Evolutionary conservation across 1,140 invertebrate genomes (phyloP), one percentile per base, ranked within the genome.

Genomic region (Orchesella cincta): DNA sequence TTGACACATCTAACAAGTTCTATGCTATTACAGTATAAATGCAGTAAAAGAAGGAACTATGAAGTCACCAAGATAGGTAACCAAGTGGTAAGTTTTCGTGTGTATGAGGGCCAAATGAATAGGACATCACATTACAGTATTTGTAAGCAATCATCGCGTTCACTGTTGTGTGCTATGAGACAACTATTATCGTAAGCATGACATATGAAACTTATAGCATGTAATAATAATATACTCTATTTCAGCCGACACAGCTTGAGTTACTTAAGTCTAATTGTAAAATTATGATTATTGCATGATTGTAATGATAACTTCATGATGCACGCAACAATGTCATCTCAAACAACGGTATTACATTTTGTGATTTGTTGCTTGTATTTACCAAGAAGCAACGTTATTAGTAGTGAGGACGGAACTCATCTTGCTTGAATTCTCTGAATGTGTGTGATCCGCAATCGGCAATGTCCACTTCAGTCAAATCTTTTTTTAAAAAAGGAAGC

Each of bases 211-310:
- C n/a, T n/a, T n/a, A n/a, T n/a, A n/a, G n/a, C n/a, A n/a, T n/a
- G n/a, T n/a, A 46, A 20, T 20, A 46, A 46, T 20, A 46, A 12
- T 46, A 20, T 20, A 12, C 39, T 46, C 39, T 46, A 46, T 46
- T 46, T 46, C 20, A 46, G 39, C 8, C 8, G 39, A 46, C 39
- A 46, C 20, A 20, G 39, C 20, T 57, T 57, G 23, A n/a, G 23
- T 26, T 29, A 67, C 31, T 31, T 67, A 67, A 29, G 14, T 5
- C 26, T 31, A 67, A 67, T 67, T 67, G 26, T 67, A 31, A 67
- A 67, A 33, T 67, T 33, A 67, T 67, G 62, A 67, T 67, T 67
- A 67, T 67, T 67, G 26, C 31, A 33, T 67, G 62, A 67, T 67
- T 67, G 62, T 67, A 31, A 67, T 31, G 62, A 67, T 67, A n/a